Conservation (phyloP, 2,797 vertebrate species). For the Columba guinea region DNA sequence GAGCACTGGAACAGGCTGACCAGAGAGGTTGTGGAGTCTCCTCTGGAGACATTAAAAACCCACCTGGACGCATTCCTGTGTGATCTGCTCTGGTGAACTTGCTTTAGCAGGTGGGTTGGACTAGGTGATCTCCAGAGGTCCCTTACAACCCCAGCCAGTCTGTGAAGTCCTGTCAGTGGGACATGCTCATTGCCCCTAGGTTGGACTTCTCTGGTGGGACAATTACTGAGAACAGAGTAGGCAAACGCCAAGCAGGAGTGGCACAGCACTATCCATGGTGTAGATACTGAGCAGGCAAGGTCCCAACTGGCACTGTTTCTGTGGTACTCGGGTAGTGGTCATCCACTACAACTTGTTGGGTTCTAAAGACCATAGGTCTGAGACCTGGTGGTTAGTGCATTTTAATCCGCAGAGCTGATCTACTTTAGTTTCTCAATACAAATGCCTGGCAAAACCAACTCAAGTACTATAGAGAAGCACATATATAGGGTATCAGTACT, state of each 20-base stretch:
- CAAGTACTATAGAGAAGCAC: not conserved
- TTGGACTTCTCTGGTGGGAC: fast-evolving
- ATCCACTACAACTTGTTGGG: fast-evolving
- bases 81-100: no score
- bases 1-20: no score
- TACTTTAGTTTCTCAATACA: not conserved
- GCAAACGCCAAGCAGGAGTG: not conserved
- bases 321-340: not conserved
- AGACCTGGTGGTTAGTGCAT: fast-evolving
- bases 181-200: fast-evolving
- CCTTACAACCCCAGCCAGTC: no score
- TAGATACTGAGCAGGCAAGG: fast-evolving
- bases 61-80: no score
- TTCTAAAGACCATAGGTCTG: not conserved
- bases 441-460: not conserved
- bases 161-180: not conserved
- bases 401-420: not conserved
- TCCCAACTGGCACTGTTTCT: not conserved
- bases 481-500: not conserved
- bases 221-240: not conserved
- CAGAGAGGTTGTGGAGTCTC: no score
- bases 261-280: not conserved
- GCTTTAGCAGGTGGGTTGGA: no score
- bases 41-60: no score
- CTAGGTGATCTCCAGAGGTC: no score